Base-by-base conservation (phyloP, 2,113 vertebrate species). In the Manacus vitellinus region DNA sequence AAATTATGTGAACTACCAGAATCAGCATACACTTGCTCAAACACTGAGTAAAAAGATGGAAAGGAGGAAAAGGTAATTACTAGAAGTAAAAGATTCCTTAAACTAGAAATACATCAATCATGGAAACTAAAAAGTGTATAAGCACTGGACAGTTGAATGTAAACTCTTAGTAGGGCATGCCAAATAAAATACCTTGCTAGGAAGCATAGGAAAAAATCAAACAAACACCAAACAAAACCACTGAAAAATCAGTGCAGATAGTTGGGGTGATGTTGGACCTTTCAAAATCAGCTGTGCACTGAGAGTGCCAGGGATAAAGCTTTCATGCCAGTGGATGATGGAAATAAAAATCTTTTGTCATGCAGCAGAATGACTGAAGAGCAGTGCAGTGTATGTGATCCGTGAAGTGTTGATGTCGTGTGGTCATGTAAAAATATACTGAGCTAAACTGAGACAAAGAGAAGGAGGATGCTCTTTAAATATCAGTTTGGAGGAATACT, bases 51-150 rank as follows among this genome's bases (percentile, higher is more conserved):
- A 54, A 63, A 78, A 47, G 9, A 12, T 43, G 24, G 18, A 68
- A 63, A 85, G 49, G 44, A 72, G 47, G 14, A 73, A 82, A 33
- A 61, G 18, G 8, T 41, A 72, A n/a, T 58, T 71, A 13, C 18
- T 82, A 30, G 52, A 68, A 62, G 43, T 54, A 31, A 58, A 73
- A 67, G 33, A 55, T 84, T 33, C 15, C 5, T 79, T 71, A 52
- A 63, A 63, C 23, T 56, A 61, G 18, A 80, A 62, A 35, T 61
- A 56, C 3, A 30, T 10, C 39, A 54, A 0, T 39, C 0, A 0
- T 37, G 23, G 77, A 65, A 90, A 54, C 7, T 33, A 28, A 13
- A 1, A 49, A 43, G 22, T 46, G 13, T 58, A 1, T 44, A 76
- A 70, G 33, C 33, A 43, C 47, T 63, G n/a, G 25, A 18, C 9